Conservation (phyloP, 2,888 invertebrate species). For the Esperia sulphurella region DNA sequence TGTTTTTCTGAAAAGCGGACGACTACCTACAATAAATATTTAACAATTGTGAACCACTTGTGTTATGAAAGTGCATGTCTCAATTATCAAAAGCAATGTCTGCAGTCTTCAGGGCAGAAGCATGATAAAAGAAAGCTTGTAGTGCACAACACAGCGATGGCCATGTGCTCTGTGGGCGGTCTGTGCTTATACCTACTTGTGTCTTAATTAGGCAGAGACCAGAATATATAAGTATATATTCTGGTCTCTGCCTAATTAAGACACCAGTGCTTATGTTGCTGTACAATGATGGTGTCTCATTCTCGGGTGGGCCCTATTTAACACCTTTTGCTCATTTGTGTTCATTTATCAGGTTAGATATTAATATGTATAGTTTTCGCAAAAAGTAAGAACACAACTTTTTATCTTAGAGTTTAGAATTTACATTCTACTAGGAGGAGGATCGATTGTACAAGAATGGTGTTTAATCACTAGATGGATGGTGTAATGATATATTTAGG, state of each 20-base stretch:
- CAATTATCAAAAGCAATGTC: too few relatives aligned
- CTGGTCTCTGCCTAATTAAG: constrained; percentile 25
- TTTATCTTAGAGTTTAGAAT: too few relatives aligned
- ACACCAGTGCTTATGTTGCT: constrained; percentile 14
- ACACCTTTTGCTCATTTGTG: not conserved
- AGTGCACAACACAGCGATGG: constrained; percentile 17
- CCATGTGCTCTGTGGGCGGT: constrained; percentile 24
- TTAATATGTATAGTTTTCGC: constrained; percentile 12
- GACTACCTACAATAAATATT: too few relatives aligned
- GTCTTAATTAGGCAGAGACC: constrained; percentile 24
- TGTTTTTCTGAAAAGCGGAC: too few relatives aligned
- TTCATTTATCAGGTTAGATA: constrained; percentile 15
- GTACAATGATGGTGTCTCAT: constrained; percentile 15
- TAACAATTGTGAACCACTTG: too few relatives aligned
- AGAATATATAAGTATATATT: too few relatives aligned
- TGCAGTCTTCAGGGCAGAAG: too few relatives aligned
- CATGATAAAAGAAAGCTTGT: constrained; percentile 21
- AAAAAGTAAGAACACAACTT: constrained; percentile 4
- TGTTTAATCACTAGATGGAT: too few relatives aligned
- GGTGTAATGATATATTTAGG: too few relatives aligned
- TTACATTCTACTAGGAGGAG: too few relatives aligned
- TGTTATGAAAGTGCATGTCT: too few relatives aligned
- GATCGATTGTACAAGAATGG: too few relatives aligned
- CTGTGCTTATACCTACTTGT: constrained; percentile 12
- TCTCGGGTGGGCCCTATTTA: constrained; percentile 14